Conservation (phyloP, 2,888 invertebrate genomes). For the Sarcophaga subvicina region DNA sequence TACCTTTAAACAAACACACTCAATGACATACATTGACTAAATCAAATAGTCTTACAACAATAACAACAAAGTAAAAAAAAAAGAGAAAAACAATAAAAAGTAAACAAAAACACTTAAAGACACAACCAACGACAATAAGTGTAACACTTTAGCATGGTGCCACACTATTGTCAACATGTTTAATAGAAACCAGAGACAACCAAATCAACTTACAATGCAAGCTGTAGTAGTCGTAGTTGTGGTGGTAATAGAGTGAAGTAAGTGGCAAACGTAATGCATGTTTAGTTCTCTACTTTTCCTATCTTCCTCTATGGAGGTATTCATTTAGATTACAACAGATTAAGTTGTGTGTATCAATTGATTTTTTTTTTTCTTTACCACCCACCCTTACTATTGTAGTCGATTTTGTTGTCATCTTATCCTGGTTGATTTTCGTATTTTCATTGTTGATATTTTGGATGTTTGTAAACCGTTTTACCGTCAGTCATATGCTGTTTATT, state of each 20-base stretch:
- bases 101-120: background rate
- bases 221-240: background rate
- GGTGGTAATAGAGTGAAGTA: background rate
- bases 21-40: background rate
- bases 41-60: background rate
- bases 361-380: slow-evolving; percentile 3
- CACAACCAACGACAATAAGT: slow-evolving; percentile 15
- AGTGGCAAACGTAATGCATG: background rate
- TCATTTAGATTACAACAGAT: slow-evolving; percentile 37
- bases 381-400: background rate
- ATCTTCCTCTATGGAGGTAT: background rate
- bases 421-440: slow-evolving; percentile 20
- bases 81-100: background rate
- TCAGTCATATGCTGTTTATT: slow-evolving; percentile 45
- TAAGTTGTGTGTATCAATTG: slow-evolving; percentile 48
- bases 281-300: background rate
- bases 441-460: slow-evolving; percentile 38
- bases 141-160: slow-evolving; percentile 35
- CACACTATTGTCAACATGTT: slow-evolving; percentile 59
- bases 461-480: slow-evolving; percentile 44
- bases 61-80: background rate
- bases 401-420: slow-evolving; percentile 42
- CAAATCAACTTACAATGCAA: background rate
- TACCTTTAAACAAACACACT: background rate
- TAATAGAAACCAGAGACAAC: slow-evolving; percentile 19